Conservation (phyloP, 2,113 vertebrate genomes). For the Panthera tigris region DNA sequence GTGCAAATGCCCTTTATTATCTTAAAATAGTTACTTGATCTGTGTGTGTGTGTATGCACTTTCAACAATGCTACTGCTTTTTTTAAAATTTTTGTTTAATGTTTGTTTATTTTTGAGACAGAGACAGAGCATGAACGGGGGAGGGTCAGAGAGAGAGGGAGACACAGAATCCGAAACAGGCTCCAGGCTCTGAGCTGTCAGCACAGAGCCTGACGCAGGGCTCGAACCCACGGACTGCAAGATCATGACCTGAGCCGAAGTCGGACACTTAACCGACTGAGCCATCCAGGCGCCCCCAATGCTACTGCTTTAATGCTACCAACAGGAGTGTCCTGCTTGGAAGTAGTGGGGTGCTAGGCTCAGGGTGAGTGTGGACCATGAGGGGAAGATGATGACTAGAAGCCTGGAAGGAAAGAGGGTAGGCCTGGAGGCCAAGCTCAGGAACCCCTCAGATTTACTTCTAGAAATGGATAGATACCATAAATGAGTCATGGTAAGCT, state of each 20-base stretch:
- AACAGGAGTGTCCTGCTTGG: neutral
- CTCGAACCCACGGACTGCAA: rapidly evolving
- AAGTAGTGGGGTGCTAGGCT: neutral
- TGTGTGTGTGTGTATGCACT: neutral
- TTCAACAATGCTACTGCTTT: neutral
- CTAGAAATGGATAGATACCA: neutral
- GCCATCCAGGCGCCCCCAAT: neutral
- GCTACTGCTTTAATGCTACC: neutral
- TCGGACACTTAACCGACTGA: no score
- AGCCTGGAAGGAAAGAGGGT: neutral
- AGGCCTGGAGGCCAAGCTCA: neutral
- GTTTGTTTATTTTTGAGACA: no score
- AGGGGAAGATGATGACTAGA: neutral
- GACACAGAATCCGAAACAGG: no score
- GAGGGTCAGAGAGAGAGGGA: no score
- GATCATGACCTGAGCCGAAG: no score
- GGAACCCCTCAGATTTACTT: neutral
- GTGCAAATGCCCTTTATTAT: neutral
- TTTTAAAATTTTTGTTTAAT: no score
- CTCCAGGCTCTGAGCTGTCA: no score
- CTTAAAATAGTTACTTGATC: neutral
- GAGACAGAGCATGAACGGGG: no score
- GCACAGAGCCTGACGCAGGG: no score
- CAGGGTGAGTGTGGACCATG: neutral
- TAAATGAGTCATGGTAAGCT: neutral